phyloP scores from a whole-genome alignment of 2,888 invertebrate species.

The Dryadula phaetusa region DNA sequence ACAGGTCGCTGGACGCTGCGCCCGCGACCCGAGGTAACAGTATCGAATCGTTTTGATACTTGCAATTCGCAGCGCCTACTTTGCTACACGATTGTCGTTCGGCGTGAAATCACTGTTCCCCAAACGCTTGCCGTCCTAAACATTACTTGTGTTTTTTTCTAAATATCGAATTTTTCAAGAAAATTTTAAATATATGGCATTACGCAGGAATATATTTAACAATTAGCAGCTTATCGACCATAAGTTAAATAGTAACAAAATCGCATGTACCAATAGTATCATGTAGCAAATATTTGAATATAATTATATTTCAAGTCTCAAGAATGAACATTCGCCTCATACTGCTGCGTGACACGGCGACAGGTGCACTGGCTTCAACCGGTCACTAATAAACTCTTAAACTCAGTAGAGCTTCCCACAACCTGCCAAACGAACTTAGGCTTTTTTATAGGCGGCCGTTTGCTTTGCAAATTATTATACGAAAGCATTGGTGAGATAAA shows the following conservation, averaged over 20 bases:
- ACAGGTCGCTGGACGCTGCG: slow-evolving; percentile 81
- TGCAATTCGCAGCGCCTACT: slow-evolving; percentile 44
- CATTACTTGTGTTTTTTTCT: neutral
- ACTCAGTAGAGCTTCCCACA: slow-evolving; percentile 53
- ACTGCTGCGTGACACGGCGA: slow-evolving; percentile 55
- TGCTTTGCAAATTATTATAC: slow-evolving; percentile 44
- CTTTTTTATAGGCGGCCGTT: slow-evolving; percentile 39
- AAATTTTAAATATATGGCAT: too few species aligned
- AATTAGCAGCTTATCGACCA: too few species aligned
- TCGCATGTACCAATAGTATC: too few species aligned
- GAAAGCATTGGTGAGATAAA: slow-evolving; percentile 37
- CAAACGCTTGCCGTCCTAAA: neutral
- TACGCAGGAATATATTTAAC: too few species aligned
- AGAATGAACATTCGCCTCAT: slow-evolving; percentile 45
- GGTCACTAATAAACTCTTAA: slow-evolving; percentile 51
- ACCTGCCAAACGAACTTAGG: slow-evolving; percentile 45
- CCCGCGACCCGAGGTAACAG: slow-evolving; percentile 62
- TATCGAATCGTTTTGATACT: slow-evolving; percentile 72
- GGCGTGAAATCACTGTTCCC: slow-evolving; percentile 25
- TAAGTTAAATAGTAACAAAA: too few species aligned
- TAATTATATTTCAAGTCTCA: slow-evolving; percentile 54
- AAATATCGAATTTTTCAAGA: too few species aligned
- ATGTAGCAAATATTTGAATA: slow-evolving; percentile 9
- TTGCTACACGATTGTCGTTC: slow-evolving; percentile 29
- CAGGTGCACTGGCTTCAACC: slow-evolving; percentile 61